Evolutionary conservation across 2,888 invertebrate genomes (phyloP).

Genomic region (Sinopyrophorus schimmeli): DNA sequence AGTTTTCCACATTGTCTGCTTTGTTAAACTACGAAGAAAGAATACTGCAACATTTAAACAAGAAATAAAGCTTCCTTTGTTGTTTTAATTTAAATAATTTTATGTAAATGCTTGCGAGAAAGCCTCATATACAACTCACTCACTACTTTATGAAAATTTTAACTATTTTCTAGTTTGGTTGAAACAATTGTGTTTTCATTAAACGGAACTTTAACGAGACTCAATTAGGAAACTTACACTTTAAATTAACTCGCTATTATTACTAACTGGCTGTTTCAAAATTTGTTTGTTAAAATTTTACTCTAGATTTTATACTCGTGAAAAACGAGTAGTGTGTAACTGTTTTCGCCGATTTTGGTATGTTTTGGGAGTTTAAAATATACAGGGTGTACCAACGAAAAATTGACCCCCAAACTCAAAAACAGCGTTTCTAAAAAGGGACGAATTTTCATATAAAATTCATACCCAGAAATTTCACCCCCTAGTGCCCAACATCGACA

Average conservation of each 20-base stretch:
- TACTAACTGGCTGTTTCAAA: too few relatives aligned
- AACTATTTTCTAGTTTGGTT: slow-evolving; percentile 18
- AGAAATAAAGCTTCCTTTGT: slow-evolving; percentile 19
- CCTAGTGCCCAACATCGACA: too few relatives aligned
- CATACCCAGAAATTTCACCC: too few relatives aligned
- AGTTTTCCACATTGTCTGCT: slow-evolving; percentile 21
- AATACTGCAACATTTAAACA: slow-evolving; percentile 20
- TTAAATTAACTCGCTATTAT: slow-evolving; percentile 18
- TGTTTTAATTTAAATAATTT: slow-evolving; percentile 24
- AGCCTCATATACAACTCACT: slow-evolving; percentile 10
- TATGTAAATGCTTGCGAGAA: slow-evolving; percentile 16
- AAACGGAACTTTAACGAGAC: slow-evolving; percentile 19
- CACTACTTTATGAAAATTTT: slow-evolving; percentile 18
- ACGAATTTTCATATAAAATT: too few relatives aligned
- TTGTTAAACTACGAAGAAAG: slow-evolving; percentile 18
- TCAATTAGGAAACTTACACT: slow-evolving; percentile 23
- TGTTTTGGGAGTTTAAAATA: too few relatives aligned
- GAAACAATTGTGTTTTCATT: slow-evolving; percentile 23
- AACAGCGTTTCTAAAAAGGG: too few relatives aligned
- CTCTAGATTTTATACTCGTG: too few relatives aligned
- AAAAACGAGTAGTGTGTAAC: too few relatives aligned
- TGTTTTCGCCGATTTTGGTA: too few relatives aligned
- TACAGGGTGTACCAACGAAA: too few relatives aligned
- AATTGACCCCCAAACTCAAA: too few relatives aligned
- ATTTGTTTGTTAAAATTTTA: too few relatives aligned